phyloP scores from a whole-genome alignment of 2,797 vertebrate genomes.

The Columba guinea region DNA sequence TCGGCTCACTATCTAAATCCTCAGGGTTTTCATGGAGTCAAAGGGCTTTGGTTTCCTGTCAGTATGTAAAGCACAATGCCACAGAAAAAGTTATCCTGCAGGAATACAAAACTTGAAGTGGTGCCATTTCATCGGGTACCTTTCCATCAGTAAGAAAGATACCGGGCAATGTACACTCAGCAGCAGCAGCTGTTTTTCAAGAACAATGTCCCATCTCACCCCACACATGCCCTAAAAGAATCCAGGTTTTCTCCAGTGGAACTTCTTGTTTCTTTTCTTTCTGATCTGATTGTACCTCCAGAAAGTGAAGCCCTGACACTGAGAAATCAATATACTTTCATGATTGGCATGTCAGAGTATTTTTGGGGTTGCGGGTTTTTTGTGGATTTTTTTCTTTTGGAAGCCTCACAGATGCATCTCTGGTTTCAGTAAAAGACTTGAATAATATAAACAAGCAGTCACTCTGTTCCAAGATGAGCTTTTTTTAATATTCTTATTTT shows the following conservation, averaged over 20 bases:
- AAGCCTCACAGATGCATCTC: slow-evolving; percentile 54
- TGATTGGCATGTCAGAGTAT: neutral
- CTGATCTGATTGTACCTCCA: slow-evolving; percentile 29
- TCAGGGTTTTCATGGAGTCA: neutral
- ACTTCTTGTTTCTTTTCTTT: slow-evolving; percentile 24
- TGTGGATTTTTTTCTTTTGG: neutral
- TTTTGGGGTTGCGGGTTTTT: neutral
- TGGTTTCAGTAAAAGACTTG: slow-evolving; percentile 72
- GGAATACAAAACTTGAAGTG: neutral
- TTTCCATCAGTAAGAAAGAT: neutral
- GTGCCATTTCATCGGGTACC: neutral
- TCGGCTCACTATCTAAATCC: neutral
- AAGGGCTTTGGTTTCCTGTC: slow-evolving; percentile 1
- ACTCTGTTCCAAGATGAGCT: slow-evolving; percentile 62
- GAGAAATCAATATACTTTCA: slow-evolving; percentile 11
- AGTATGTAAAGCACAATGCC: neutral
- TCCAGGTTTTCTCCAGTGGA: neutral
- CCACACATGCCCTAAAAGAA: neutral
- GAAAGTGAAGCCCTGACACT: slow-evolving; percentile 25
- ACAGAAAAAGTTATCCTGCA: neutral
- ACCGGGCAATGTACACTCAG: neutral
- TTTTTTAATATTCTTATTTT: slow-evolving; percentile 72
- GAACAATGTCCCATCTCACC: neutral
- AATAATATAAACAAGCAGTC: slow-evolving; percentile 57
- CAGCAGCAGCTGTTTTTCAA: neutral